Conservation (phyloP, 2,113 vertebrate genomes). For the Platycercus adscitus region DNA sequence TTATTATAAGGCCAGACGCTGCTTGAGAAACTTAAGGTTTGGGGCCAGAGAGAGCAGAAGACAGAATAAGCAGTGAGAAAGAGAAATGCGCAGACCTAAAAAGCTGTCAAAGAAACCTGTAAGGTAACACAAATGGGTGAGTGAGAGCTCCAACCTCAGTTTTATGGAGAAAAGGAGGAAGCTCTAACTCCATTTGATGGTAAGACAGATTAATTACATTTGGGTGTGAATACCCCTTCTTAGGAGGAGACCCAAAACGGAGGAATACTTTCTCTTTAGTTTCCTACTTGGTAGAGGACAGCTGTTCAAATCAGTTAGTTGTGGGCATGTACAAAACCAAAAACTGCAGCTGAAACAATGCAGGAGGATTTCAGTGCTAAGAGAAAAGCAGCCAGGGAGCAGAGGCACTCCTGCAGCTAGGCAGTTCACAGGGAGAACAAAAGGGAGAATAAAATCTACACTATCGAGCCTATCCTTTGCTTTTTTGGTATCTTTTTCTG, state of each 20-base stretch:
- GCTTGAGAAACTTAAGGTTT: fast-evolving
- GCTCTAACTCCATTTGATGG: background rate
- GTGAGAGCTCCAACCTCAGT: background rate
- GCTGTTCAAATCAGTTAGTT: background rate
- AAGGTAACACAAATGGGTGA: background rate
- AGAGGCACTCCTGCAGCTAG: background rate
- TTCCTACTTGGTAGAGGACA: background rate
- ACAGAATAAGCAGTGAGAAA: background rate
- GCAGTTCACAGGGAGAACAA: background rate
- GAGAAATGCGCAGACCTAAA: background rate
- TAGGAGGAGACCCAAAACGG: background rate
- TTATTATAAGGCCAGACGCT: background rate
- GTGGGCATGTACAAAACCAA: background rate
- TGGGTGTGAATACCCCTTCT: background rate
- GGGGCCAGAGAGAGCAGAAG: background rate
- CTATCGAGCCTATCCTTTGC: background rate
- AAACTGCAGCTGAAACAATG: background rate
- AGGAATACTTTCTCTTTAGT: background rate
- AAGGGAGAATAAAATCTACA: background rate
- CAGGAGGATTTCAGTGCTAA: background rate
- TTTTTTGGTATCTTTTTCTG: background rate
- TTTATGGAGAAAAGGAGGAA: background rate
- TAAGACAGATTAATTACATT: background rate
- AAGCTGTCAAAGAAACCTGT: background rate
- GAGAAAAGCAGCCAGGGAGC: background rate